Evolutionary conservation across 2,113 vertebrate genomes (phyloP).

Genomic region (Cathartes aura): DNA sequence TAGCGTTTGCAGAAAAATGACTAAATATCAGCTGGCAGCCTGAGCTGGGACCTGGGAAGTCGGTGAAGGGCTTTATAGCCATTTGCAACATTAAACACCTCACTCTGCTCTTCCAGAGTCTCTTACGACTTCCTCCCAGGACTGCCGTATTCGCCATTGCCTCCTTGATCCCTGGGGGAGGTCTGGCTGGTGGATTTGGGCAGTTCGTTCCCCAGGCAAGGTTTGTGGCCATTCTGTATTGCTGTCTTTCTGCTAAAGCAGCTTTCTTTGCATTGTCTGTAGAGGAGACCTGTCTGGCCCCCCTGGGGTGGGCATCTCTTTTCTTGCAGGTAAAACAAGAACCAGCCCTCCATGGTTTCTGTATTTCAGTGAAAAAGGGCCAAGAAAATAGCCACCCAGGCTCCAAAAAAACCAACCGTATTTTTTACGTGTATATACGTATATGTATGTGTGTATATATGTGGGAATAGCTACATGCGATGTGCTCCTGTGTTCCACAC

Average conservation of each 20-base stretch:
- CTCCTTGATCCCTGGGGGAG: no score
- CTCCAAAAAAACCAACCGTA: neutral
- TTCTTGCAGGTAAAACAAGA: neutral
- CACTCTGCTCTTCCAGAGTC: neutral
- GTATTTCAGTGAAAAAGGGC: neutral
- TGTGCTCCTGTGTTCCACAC: neutral
- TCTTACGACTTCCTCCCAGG: neutral
- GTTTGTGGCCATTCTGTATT: neutral
- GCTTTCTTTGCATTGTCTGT: neutral
- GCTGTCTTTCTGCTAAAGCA: neutral
- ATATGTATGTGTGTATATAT: accelerated
- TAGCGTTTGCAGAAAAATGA: neutral
- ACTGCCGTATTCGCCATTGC: accelerated
- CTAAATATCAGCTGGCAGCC: neutral
- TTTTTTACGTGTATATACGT: no score
- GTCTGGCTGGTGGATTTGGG: neutral
- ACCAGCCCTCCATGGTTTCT: neutral
- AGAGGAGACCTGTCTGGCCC: neutral
- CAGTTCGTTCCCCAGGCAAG: neutral
- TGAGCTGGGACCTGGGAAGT: neutral
- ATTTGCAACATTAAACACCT: neutral
- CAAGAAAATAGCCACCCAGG: neutral
- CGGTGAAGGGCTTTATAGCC: neutral
- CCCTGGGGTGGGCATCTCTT: neutral
- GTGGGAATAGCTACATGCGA: accelerated